Evolutionary conservation across 2,113 vertebrate species (phyloP).

Genomic region (Hemicordylus capensis): DNA sequence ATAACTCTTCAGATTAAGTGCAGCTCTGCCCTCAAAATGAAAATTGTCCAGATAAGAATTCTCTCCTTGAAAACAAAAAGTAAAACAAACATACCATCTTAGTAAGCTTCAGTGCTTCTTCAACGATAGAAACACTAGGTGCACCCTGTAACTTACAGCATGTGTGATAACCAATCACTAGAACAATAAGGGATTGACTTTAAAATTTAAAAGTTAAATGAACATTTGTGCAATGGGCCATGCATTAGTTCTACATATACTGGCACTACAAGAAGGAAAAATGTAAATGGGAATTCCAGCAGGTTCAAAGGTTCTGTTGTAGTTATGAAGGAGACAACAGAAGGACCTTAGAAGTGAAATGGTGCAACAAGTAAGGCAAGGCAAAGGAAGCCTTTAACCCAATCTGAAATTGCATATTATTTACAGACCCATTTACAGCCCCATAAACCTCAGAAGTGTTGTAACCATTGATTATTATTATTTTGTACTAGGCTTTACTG

Average conservation of each 20-base stretch:
- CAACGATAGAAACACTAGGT: neutral
- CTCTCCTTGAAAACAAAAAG: neutral
- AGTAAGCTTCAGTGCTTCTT: neutral
- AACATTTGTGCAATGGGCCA: slow-evolving; percentile 13
- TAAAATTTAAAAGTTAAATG: slow-evolving; percentile 9
- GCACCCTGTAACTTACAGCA: neutral
- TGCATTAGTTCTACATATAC: neutral
- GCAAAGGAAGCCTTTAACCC: neutral
- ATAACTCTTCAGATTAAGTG: no score
- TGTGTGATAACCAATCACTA: neutral
- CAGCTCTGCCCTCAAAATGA: neutral
- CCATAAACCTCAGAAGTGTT: neutral
- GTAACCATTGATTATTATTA: no score
- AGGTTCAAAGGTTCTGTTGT: neutral
- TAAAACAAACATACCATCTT: neutral
- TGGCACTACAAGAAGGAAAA: neutral
- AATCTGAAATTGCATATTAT: neutral
- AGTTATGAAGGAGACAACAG: neutral
- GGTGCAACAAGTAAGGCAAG: neutral
- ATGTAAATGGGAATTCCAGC: neutral
- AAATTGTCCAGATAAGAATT: neutral
- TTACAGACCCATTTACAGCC: neutral
- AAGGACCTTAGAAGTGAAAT: neutral
- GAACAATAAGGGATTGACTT: slow-evolving; percentile 10
- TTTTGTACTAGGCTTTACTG: neutral